Base-by-base conservation (phyloP, 2,888 invertebrate genomes). In the Agelastica alni region DNA sequence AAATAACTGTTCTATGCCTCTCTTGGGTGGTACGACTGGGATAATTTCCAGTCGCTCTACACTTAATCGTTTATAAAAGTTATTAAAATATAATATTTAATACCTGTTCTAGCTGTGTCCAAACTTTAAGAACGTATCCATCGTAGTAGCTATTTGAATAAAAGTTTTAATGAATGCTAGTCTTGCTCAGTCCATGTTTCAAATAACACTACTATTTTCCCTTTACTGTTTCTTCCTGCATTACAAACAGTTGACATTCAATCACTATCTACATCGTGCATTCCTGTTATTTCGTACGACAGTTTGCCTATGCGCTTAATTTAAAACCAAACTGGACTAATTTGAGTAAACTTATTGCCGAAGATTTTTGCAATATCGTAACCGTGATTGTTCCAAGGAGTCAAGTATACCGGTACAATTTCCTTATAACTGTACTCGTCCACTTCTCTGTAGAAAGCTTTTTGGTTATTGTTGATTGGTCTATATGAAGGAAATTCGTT, bases 341-440 rank as follows among this genome's bases (percentile, higher is more conserved):
- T 85, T 68, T 90, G 89, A 44, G 91, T 87, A 67, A 97, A 92
- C 76, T 97, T 97, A 34, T 87, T 83, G 6, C 86, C 89, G 81
- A 96, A 96, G 48, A 81, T 84, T 77, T 95, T 95, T 0, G 96
- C 93, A 42, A 96, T 84, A 76, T 95, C 91, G 77, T 96, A 94
- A 0, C 97, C 97, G 78, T 91, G 92, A 61, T 83, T 87, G 72
- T 97, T 96, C 97, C 97, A 97, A 95, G 96, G 95, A 37, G 96
- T 96, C 36, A 96, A 91, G 76, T 92, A 96, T 52, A 92, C 96
- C 57, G 96, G 78, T 10, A 90, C 87, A n/a, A 87, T 80, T 41
- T 88, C 88, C 58, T 84, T 80, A 68, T 91, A 90, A 64, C 84
- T 83, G 52, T 85, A 82, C 1, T 79, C 70, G 9, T 81, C 77